Conservation (phyloP, 1,140 invertebrate species). For the Lepidostoma basale region DNA sequence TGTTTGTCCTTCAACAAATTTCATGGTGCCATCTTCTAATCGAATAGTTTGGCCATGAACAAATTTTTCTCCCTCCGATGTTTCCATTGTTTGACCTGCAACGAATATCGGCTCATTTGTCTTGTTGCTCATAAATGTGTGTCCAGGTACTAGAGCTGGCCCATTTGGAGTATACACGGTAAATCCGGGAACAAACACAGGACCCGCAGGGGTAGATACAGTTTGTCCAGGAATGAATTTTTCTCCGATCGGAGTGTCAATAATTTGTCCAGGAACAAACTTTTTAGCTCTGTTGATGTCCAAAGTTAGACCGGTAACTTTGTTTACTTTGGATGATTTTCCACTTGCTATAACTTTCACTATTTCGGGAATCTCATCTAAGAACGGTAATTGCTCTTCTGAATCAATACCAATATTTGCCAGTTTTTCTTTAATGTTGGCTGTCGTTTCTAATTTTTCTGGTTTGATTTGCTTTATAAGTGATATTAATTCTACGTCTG, state of each 20-base stretch:
- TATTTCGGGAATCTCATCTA: conserved; percentile 69
- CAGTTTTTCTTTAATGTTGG: conserved; percentile 65
- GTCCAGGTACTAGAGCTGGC: conserved; percentile 71
- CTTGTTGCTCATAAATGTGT: conserved; percentile 66
- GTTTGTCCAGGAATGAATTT: conserved; percentile 77
- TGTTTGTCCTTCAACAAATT: conserved; percentile 71
- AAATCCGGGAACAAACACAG: conserved; percentile 74
- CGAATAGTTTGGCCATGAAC: conserved; percentile 71
- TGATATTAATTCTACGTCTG: conserved; percentile 59
- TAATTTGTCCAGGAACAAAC: conserved; percentile 72
- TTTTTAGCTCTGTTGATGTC: conserved; percentile 68
- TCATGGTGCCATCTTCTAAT: conserved; percentile 63
- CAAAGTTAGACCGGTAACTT: conserved; percentile 68
- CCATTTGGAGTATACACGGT: conserved; percentile 71
- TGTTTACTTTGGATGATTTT: conserved; percentile 62
- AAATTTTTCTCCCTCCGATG: conserved; percentile 67
- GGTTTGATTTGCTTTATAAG: conserved; percentile 60
- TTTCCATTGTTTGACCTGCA: conserved; percentile 69
- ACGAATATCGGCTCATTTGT: conserved; percentile 67
- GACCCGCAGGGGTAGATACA: conserved; percentile 69
- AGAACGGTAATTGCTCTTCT: conserved; percentile 63
- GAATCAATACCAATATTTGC: conserved; percentile 57
- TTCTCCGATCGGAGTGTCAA: conserved; percentile 70
- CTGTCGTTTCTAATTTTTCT: conserved; percentile 62
- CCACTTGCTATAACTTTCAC: conserved; percentile 68